Evolutionary conservation across 2,888 invertebrate genomes (phyloP).

Genomic region (Drosophila picticornis): DNA sequence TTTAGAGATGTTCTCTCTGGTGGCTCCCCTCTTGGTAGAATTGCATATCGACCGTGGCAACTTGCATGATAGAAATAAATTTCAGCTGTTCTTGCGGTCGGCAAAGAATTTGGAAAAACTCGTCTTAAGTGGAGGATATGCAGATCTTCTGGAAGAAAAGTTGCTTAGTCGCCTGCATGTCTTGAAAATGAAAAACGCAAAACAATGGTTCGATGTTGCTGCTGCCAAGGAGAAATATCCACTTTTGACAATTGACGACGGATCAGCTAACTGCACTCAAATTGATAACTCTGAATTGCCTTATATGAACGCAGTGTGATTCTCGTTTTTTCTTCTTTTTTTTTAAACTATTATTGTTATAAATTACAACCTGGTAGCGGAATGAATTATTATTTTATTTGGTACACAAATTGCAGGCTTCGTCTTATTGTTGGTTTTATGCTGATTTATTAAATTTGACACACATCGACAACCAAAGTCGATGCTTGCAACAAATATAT

Average conservation of each 20-base stretch:
- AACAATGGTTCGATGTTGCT: not conserved
- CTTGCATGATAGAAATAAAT: conserved; percentile 30
- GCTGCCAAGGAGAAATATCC: conserved; percentile 25
- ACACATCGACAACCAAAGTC: not conserved
- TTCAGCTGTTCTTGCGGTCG: conserved; percentile 32
- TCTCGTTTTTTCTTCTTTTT: not conserved
- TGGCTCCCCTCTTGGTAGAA: conserved; percentile 34
- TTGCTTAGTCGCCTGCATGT: conserved; percentile 20
- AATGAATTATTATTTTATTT: not conserved
- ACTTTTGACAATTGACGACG: conserved; percentile 38
- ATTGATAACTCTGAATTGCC: too few relatives aligned
- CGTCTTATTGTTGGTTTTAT: not conserved
- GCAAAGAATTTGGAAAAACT: conserved; percentile 41
- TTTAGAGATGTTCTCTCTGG: conserved; percentile 22
- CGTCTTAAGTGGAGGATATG: conserved; percentile 33
- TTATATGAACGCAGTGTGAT: too few relatives aligned
- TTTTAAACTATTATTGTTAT: not conserved
- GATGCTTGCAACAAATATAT: not conserved
- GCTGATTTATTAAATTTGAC: not conserved
- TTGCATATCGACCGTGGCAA: conserved; percentile 54
- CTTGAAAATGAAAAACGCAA: conserved; percentile 41
- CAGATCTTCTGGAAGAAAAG: conserved; percentile 21
- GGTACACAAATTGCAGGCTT: not conserved
- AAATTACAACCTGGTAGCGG: not conserved
- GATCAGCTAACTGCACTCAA: not conserved